Evolutionary conservation across 2,113 vertebrate species (phyloP).

Genomic region (Strix aluco): DNA sequence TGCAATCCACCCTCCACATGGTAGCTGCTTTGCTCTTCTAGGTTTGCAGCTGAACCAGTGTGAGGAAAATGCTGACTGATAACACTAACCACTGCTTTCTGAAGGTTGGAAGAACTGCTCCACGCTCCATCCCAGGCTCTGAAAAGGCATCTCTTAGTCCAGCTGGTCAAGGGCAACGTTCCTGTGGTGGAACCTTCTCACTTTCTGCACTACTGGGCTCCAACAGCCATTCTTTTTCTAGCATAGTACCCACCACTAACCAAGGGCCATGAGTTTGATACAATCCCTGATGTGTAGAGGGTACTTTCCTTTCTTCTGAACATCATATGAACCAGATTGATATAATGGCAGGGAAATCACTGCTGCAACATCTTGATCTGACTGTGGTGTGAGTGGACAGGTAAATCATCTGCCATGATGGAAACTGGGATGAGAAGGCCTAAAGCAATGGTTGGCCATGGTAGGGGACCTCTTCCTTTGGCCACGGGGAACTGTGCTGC

Average conservation of each 20-base stretch:
- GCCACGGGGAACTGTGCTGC: background rate
- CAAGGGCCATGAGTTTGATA: background rate
- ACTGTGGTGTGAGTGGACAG: background rate
- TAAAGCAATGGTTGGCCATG: background rate
- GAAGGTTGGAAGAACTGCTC: background rate
- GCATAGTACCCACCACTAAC: background rate
- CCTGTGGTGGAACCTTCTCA: background rate
- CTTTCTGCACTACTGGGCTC: background rate
- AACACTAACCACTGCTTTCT: background rate
- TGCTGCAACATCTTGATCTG: background rate
- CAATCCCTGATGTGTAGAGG: background rate
- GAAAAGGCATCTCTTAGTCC: background rate
- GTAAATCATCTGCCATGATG: background rate
- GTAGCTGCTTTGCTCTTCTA: background rate
- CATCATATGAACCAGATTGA: background rate
- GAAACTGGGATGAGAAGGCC: background rate
- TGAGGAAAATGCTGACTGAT: background rate
- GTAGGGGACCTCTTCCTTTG: background rate
- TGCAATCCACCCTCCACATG: background rate
- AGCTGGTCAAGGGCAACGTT: background rate
- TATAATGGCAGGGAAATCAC: background rate
- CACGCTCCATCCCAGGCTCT: background rate
- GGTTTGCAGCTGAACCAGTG: background rate
- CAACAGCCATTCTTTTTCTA: background rate
- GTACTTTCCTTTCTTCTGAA: background rate